A percentile compares a stretch with the other conserved stretches of the same genome.
phyloP scores from a whole-genome alignment of 1,140 invertebrate genomes.

The Caenorhabditis briggsae region DNA sequence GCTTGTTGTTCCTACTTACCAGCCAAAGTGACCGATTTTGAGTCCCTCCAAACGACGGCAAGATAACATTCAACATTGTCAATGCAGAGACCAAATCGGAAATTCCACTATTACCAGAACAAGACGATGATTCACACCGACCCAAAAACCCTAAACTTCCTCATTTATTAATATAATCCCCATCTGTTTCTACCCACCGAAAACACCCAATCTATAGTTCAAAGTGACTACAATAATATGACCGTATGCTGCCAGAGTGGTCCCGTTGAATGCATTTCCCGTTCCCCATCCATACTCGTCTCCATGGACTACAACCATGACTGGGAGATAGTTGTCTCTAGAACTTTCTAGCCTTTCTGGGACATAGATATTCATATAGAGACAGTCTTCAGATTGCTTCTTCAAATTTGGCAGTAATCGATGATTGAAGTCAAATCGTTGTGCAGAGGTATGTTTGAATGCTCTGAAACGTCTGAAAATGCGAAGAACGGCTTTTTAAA shows the following conservation, averaged over 20 bases:
- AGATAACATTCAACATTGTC: conserved; percentile 79
- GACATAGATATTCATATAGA: conserved; percentile 95
- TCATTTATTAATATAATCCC: not conserved
- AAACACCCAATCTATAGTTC: conserved; percentile 77
- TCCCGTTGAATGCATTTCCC: conserved; percentile 76
- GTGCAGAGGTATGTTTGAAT: conserved; percentile 85
- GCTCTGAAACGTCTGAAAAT: conserved; percentile 82
- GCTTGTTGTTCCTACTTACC: too few relatives aligned
- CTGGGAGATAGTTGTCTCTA: conserved; percentile 59
- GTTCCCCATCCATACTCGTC: conserved; percentile 76
- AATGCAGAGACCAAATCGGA: conserved; percentile 77
- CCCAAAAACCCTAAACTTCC: conserved; percentile 74
- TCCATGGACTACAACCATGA: conserved; percentile 76
- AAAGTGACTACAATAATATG: conserved; percentile 77
- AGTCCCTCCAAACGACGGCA: conserved; percentile 79
- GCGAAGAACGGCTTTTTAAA: not conserved
- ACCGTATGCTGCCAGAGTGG: conserved; percentile 73
- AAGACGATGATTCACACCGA: conserved; percentile 75
- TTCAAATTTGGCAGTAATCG: conserved; percentile 87
- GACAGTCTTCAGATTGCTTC: conserved; percentile 95
- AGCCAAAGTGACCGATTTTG: conserved; percentile 78
- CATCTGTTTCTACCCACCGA: conserved; percentile 63
- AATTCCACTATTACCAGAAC: conserved; percentile 75
- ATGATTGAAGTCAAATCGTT: conserved; percentile 87
- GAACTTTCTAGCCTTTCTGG: conserved; percentile 80